Evolutionary conservation across 2,113 vertebrate genomes (phyloP).

Genomic region (Procavia capensis): DNA sequence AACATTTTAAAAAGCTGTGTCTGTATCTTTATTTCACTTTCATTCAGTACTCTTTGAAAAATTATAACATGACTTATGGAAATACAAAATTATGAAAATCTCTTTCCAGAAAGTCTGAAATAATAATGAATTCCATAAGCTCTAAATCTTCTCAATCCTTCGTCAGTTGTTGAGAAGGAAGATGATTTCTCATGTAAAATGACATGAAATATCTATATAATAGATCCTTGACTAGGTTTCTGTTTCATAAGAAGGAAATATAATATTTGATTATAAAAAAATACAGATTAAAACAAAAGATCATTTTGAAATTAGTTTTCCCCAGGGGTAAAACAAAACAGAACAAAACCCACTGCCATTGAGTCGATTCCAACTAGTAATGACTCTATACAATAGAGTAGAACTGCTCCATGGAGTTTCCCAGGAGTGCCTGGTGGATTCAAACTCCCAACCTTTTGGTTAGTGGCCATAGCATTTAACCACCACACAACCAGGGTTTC

Average conservation of each 20-base stretch:
- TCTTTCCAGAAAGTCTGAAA: conserved; percentile 27
- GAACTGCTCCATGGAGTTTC: too few relatives aligned
- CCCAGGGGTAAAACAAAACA: too few relatives aligned
- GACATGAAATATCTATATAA: conserved; percentile 36
- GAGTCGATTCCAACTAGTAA: too few relatives aligned
- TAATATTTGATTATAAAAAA: conserved; percentile 23
- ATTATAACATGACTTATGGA: conserved; percentile 21
- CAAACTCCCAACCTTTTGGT: too few relatives aligned
- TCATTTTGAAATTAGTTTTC: conserved; percentile 32
- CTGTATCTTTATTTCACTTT: conserved; percentile 19
- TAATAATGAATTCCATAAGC: neutral
- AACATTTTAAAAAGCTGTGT: neutral
- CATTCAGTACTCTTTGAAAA: conserved; percentile 42
- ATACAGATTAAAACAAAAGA: neutral
- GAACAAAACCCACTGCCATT: too few relatives aligned
- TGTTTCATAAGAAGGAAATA: conserved; percentile 55
- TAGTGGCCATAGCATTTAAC: too few relatives aligned
- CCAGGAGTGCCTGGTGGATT: too few relatives aligned
- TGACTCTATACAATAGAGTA: too few relatives aligned
- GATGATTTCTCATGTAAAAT: neutral
- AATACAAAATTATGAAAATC: conserved; percentile 47
- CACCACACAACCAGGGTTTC: too few relatives aligned
- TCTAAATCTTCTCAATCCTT: conserved; percentile 50
- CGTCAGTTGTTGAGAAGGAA: conserved; percentile 59
- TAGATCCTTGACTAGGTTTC: neutral